Base-by-base conservation (phyloP, 2,888 invertebrate genomes). In the Tiliacea citrago region DNA sequence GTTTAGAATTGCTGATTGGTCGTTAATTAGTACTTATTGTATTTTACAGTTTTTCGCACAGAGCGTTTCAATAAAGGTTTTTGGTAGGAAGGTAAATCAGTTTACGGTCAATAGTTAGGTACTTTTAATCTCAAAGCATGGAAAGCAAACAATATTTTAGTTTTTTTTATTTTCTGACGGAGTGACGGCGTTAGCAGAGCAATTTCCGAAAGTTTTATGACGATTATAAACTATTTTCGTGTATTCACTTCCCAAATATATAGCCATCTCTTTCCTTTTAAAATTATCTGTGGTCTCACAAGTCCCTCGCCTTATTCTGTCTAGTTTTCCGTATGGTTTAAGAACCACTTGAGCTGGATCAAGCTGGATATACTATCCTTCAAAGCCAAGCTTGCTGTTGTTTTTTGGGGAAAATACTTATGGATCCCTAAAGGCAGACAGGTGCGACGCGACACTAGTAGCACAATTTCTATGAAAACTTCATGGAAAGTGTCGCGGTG, bases 1-100 rank as follows among this genome's bases (percentile, higher is more conserved):
- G 57, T 9, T 57, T 55, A 68, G 58, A 63, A 70, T 81, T 55
- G 53, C 49, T 66, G 58, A 79, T n/a, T 47, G 16, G 6, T 58
- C 12, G 53, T 67, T 74, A 45, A 51, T 61, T 57, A 42, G 42
- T 58, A 18, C 4, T 9, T 45, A 72, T 72, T 71, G 49, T 62
- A n/a, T 57, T 63, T 39, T 53, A 24, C 2, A 7, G n/a, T 13
- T 29, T n/a, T 53, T 13, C 24, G 2, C 7, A 18, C 1, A 35
- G 18, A 57, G 1, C 10, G 18, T 35, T 5, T 57, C 29, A 29
- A 29, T 29, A 29, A 29, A 29, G 29, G 29, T 29, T 3, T 29
- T 29, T 29, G 1, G 29, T 8, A 57, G 29, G 2, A n/a, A n/a
- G 12, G 53, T 58, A 18, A 18, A 58, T 58, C 29, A 18, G 58